These are phyloP conservation scores for Linepithema humile DNA, from an alignment of 1,140 invertebrate genomes.

Conservation along the genomic window DNA sequence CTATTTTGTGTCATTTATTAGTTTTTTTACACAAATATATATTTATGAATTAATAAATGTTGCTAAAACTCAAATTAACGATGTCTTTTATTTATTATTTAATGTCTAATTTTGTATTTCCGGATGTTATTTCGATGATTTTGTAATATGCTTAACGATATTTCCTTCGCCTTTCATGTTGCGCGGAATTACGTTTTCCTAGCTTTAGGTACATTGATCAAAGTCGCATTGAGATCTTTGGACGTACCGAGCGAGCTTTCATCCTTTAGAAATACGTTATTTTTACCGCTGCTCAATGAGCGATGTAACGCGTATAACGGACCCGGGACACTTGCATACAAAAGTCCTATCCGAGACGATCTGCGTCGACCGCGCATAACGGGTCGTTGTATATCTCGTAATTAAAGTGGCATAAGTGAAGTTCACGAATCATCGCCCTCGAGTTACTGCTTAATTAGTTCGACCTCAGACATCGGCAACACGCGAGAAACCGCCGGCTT, in stretches of 20 bases:
- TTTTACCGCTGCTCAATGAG: constrained; percentile 37
- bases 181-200: neutral
- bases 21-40: neutral
- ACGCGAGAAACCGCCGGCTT: neutral
- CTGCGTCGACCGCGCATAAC: constrained; percentile 64
- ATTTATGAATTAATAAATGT: neutral
- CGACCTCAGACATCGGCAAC: constrained; percentile 18
- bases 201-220: constrained; percentile 16
- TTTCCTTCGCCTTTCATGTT: neutral
- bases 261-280: constrained; percentile 30
- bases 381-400: constrained; percentile 64
- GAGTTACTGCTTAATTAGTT: constrained; percentile 56
- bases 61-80: neutral
- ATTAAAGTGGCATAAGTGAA: constrained; percentile 52
- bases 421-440: constrained; percentile 36
- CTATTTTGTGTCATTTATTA: too few species aligned
- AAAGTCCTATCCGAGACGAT: constrained; percentile 58
- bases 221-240: constrained; percentile 26
- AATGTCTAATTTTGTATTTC: neutral
- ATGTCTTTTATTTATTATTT: neutral
- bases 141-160: neutral
- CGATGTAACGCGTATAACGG: constrained; percentile 62
- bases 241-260: constrained; percentile 1
- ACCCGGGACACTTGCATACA: constrained; percentile 58
- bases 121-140: neutral